A percentile compares a stretch with the other conserved stretches of the same genome.
Conservation (phyloP, 2,113 vertebrate species). For the Columba janthina region DNA sequence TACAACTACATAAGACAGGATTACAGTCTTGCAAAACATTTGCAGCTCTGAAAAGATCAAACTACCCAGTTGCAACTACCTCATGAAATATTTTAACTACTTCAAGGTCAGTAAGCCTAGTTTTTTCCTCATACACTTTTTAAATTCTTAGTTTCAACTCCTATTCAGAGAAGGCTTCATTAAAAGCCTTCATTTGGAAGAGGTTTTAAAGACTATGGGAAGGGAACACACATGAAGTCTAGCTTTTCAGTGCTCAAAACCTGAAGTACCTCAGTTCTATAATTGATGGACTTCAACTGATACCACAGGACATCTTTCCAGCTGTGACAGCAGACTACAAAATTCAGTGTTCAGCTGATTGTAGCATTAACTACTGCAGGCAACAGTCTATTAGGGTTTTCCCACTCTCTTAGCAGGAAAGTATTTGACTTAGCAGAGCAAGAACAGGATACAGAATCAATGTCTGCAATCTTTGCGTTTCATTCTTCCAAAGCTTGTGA, state of each 20-base stretch:
- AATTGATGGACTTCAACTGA: neutral
- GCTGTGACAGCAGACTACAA: neutral
- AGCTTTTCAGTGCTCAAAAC: neutral
- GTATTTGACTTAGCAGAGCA: neutral
- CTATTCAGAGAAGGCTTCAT: neutral
- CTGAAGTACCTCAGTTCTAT: neutral
- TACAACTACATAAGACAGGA: neutral
- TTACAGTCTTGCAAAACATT: neutral
- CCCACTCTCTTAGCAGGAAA: neutral
- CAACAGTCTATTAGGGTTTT: neutral
- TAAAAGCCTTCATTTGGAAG: neutral
- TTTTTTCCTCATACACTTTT: neutral
- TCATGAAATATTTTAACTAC: neutral
- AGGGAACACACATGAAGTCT: fast-evolving
- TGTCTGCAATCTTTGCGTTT: neutral
- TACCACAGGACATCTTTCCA: neutral
- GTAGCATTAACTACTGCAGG: neutral
- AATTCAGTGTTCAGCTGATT: neutral
- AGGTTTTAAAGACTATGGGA: neutral
- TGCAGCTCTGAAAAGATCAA: neutral
- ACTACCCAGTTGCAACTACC: neutral
- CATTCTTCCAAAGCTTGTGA: neutral
- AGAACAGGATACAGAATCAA: neutral
- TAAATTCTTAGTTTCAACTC: neutral
- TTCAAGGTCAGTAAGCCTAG: neutral